Conservation (phyloP, 2,888 invertebrate genomes). For the Agrochola macilenta region DNA sequence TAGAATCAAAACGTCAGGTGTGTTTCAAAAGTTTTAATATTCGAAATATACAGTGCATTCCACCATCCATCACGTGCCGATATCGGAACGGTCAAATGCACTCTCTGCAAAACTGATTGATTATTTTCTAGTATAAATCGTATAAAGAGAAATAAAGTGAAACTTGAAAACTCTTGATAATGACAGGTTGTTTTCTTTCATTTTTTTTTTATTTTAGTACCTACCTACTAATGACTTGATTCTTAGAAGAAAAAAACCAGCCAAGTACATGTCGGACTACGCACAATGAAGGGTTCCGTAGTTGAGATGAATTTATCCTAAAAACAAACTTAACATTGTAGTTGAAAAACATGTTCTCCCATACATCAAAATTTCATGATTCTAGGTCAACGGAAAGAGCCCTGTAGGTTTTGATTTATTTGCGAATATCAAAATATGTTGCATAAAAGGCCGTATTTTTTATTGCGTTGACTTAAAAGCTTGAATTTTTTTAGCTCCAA, state of each 20-base stretch:
- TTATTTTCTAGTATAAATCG: conserved; percentile 58
- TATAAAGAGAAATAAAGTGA: conserved; percentile 38
- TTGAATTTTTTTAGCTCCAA: too few species aligned
- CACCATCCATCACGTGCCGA: conserved; percentile 58
- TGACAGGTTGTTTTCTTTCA: neutral
- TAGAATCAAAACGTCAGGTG: conserved; percentile 31
- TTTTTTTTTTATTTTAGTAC: neutral
- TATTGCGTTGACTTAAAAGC: too few species aligned
- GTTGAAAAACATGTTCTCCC: too few species aligned
- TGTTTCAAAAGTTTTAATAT: conserved; percentile 53
- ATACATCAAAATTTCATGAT: too few species aligned
- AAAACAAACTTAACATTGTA: too few species aligned
- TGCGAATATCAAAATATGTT: too few species aligned
- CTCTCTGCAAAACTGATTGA: conserved; percentile 65
- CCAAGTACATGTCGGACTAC: too few species aligned
- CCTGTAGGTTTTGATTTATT: too few species aligned
- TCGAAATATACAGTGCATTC: conserved; percentile 50
- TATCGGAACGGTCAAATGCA: conserved; percentile 65
- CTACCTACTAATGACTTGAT: neutral
- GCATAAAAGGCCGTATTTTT: too few species aligned
- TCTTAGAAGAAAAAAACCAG: neutral
- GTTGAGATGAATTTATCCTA: too few species aligned
- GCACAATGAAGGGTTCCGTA: too few species aligned
- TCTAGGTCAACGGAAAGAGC: too few species aligned
- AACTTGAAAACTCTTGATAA: conserved; percentile 24